Evolutionary conservation across 2,113 vertebrate genomes (phyloP).

Genomic region (Odocoileus virginianus): DNA sequence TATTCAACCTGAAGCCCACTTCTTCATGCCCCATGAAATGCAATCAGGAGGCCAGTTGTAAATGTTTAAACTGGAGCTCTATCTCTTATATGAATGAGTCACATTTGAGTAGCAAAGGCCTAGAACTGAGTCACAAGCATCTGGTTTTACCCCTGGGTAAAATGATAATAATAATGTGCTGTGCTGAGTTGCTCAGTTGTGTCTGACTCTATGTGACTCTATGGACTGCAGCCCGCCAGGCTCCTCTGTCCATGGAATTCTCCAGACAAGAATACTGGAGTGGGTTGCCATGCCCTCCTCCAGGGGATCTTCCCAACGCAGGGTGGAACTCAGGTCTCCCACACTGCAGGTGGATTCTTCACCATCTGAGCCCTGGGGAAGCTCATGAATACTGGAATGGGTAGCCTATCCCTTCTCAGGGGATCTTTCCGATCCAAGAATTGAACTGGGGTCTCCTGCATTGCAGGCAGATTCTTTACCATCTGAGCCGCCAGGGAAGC

Average conservation of each 20-base stretch:
- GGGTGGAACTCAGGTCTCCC: neutral
- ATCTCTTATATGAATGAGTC: neutral
- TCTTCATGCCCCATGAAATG: neutral
- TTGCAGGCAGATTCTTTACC: neutral
- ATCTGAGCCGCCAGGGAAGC: neutral
- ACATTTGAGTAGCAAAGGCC: neutral
- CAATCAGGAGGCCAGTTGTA: neutral
- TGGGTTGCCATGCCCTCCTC: too few species aligned
- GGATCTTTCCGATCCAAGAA: neutral
- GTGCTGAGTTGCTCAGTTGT: neutral
- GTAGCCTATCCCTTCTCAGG: neutral
- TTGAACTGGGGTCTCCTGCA: neutral
- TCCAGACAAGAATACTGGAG: too few species aligned
- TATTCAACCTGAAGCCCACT: neutral
- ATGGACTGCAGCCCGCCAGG: neutral
- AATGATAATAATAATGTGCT: neutral
- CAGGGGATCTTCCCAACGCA: too few species aligned
- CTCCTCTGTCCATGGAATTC: too few species aligned
- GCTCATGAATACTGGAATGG: neutral
- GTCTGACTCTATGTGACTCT: neutral
- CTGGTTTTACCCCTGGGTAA: neutral
- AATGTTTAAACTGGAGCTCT: neutral
- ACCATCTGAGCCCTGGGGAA: neutral
- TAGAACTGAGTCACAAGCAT: neutral
- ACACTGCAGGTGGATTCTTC: neutral